phyloP scores from a whole-genome alignment of 2,888 invertebrate genomes.

The Hofmannophila pseudospretella region DNA sequence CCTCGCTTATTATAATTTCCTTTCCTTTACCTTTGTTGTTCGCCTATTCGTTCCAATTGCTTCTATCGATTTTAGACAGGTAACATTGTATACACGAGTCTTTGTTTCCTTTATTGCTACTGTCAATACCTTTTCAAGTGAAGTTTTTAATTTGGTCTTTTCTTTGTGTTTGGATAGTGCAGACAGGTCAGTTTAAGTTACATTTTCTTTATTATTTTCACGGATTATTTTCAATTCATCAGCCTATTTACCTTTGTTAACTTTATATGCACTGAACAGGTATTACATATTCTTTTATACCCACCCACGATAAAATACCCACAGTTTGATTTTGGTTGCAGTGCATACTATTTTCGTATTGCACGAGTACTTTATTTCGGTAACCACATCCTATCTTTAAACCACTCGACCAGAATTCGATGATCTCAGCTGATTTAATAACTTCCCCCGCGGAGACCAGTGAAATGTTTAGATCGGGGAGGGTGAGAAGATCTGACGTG shows the following conservation, averaged over 20 bases:
- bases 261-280: too few relatives aligned
- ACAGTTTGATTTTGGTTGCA: background rate
- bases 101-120: background rate
- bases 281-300: too few relatives aligned
- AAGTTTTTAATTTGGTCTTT: too few relatives aligned
- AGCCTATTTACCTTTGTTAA: too few relatives aligned
- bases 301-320: background rate
- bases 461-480: background rate
- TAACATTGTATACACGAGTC: background rate
- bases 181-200: too few relatives aligned
- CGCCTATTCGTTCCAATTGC: background rate
- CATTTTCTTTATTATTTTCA: too few relatives aligned
- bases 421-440: background rate
- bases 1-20: background rate
- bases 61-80: background rate
- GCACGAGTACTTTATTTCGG: background rate
- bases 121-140: too few relatives aligned
- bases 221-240: too few relatives aligned
- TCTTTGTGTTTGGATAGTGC: too few relatives aligned
- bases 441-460: background rate
- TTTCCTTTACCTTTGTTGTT: background rate
- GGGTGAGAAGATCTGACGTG: constrained; percentile 5
- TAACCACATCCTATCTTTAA: too few relatives aligned
- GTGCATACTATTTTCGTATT: constrained; percentile 20
- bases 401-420: background rate